These are phyloP conservation scores for Bombus turneri DNA, from an alignment of 1,140 invertebrate genomes.

Conservation along the genomic window DNA sequence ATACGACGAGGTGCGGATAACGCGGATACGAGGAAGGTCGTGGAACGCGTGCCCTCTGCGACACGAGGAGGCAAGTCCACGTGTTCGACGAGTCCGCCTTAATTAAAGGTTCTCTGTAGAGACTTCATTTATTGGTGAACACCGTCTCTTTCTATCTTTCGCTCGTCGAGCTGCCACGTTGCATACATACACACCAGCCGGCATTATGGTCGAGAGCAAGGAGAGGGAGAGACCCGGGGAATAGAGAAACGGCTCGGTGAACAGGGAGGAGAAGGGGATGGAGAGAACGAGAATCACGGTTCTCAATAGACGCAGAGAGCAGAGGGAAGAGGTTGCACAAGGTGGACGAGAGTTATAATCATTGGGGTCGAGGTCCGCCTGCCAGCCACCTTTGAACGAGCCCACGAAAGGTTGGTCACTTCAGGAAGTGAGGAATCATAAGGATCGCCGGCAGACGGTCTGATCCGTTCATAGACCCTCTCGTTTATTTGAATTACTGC, in stretches of 20 bases:
- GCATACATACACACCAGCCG: neutral
- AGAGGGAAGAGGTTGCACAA: constrained; percentile 36
- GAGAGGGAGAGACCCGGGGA: neutral
- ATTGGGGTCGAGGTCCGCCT: constrained; percentile 64
- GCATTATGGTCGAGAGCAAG: constrained; percentile 8
- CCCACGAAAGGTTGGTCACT: constrained; percentile 50
- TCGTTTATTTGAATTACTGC: constrained; percentile 64
- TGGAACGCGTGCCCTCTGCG: constrained; percentile 42
- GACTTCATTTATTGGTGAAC: constrained; percentile 54
- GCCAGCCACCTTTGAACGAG: constrained; percentile 53
- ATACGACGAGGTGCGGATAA: neutral
- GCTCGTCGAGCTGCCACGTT: neutral
- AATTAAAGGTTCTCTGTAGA: constrained; percentile 55
- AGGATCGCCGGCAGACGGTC: constrained; percentile 31
- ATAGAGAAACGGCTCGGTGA: neutral
- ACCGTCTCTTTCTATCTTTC: neutral
- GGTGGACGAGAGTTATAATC: constrained; percentile 69
- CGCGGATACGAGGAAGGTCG: constrained; percentile 21
- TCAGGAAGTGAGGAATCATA: constrained; percentile 55
- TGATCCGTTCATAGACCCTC: constrained; percentile 36
- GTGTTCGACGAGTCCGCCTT: constrained; percentile 49
- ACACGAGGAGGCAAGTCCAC: constrained; percentile 34
- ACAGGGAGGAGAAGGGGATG: neutral
- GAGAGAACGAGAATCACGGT: constrained; percentile 2
- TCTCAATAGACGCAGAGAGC: neutral